Percentiles rank a stretch among this genome's conserved stretches.
Evolutionary conservation across 2,888 invertebrate genomes (phyloP).

Genomic region (Junonia oenone): DNA sequence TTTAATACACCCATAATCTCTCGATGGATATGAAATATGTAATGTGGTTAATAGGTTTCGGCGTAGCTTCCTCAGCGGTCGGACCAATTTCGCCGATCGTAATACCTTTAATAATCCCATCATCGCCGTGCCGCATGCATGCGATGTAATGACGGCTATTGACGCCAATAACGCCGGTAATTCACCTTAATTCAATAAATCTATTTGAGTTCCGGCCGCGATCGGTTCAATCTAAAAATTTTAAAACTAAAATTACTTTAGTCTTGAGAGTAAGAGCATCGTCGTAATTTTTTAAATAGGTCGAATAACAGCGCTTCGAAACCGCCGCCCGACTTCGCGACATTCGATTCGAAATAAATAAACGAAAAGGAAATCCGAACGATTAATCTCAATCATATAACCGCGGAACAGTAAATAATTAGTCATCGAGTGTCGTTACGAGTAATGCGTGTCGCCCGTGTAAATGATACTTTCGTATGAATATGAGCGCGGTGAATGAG

Average conservation of each 20-base stretch:
- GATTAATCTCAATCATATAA: slow-evolving; percentile 43
- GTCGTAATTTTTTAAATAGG: background rate
- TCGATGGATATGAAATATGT: slow-evolving; percentile 73
- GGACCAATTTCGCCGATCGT: slow-evolving; percentile 67
- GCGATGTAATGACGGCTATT: slow-evolving; percentile 67
- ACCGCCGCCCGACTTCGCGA: background rate
- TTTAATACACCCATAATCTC: slow-evolving; percentile 74
- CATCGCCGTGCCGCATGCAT: slow-evolving; percentile 63
- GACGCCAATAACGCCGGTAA: slow-evolving; percentile 38
- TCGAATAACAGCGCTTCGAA: background rate
- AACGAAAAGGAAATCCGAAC: slow-evolving; percentile 30
- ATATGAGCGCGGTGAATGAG: slow-evolving; percentile 49
- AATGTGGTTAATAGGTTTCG: slow-evolving; percentile 70
- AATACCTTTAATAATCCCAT: slow-evolving; percentile 75
- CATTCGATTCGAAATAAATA: slow-evolving; percentile 19
- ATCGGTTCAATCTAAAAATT: background rate
- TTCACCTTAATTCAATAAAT: slow-evolving; percentile 53
- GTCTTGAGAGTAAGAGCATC: background rate
- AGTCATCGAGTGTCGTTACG: slow-evolving; percentile 56
- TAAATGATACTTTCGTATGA: slow-evolving; percentile 55
- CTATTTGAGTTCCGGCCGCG: slow-evolving; percentile 17
- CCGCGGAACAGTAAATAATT: slow-evolving; percentile 39
- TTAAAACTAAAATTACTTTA: background rate
- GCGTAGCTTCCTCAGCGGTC: slow-evolving; percentile 78
- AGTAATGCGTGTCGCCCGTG: slow-evolving; percentile 56